Base-by-base conservation (phyloP, 2,113 vertebrate species). In the Phocoena phocoena region DNA sequence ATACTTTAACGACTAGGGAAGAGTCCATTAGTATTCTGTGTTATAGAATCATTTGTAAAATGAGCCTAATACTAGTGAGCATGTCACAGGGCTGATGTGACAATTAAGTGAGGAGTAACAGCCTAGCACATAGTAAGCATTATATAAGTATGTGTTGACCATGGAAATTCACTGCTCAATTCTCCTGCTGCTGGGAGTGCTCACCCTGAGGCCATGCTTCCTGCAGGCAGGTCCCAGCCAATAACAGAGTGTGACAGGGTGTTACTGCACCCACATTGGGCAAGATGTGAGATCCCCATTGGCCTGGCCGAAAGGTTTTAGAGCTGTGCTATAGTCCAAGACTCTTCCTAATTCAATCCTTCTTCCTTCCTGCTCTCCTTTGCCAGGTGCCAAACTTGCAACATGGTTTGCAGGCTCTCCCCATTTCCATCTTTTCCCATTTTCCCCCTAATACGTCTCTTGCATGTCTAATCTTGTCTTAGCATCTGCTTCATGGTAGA, bases 61-160 rank as follows among this genome's bases (percentile, higher is more conserved):
- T 17, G 21, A 71, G 23, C 53, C 60, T 80, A 8, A 31, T 21
- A 13, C 14, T 38, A 11, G 5, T 6, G 53, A 3, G 6, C 6
- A 2, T 67, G 20, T 31, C 76, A 5, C 10, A 21, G 31, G 31
- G 8, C 21, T 0, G 8, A 38, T 33, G 18, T 11, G 63, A 90
- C 38, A 18, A 14, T 6, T 58, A 28, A 86, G 47, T 58, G 36
- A 86, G 47, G 36, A 28, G 5, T 21, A 50, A 15, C 2, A 53
- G 28, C 38, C 50, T 20, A 31, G 14, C 14, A 21, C 53, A 11
- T 0, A 28, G 44, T 8, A 2, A 55, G 26, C 5, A 0, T 14
- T 1, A 1, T 2, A 0, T 23, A 18, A 83, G 31, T 25, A 0
- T 6, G 11, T 44, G 11, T 12, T 0, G 0, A 5, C 23, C n/a